Percentiles rank a stretch among this genome's conserved stretches.
phyloP scores from a whole-genome alignment of 2,888 invertebrate genomes.

The Bimastos eiseni region DNA sequence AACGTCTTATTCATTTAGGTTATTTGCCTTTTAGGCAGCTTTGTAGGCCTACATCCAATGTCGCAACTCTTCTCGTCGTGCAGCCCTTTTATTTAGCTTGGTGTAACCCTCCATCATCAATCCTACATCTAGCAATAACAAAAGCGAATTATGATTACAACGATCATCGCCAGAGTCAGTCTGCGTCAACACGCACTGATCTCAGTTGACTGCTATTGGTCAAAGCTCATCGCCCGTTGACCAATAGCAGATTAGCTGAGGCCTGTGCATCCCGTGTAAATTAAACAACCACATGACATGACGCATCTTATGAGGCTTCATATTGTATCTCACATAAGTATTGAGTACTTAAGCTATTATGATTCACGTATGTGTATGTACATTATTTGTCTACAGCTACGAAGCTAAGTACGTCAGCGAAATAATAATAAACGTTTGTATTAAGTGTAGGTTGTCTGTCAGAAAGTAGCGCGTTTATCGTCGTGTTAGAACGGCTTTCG shows the following conservation, averaged over 20 bases:
- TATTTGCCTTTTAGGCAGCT: too few relatives aligned
- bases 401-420: background rate
- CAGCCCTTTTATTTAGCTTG: too few relatives aligned
- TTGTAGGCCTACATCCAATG: too few relatives aligned
- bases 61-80: too few relatives aligned
- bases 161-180: too few relatives aligned
- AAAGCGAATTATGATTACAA: too few relatives aligned
- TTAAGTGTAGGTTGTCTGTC: background rate
- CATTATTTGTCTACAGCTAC: background rate
- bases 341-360: too few relatives aligned
- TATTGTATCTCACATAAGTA: background rate
- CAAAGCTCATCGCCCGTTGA: background rate
- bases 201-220: background rate
- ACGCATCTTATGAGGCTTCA: background rate
- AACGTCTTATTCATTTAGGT: too few relatives aligned
- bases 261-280: background rate
- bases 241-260: background rate
- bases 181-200: background rate
- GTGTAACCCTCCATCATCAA: too few relatives aligned
- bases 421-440: background rate
- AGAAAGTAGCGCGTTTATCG: background rate
- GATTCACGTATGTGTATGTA: background rate
- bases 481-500: background rate
- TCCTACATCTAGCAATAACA: too few relatives aligned
- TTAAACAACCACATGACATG: background rate